These are phyloP conservation scores for Marcusenius ussheri DNA, from an alignment of 2,113 vertebrate genomes.

Conservation along the genomic window DNA sequence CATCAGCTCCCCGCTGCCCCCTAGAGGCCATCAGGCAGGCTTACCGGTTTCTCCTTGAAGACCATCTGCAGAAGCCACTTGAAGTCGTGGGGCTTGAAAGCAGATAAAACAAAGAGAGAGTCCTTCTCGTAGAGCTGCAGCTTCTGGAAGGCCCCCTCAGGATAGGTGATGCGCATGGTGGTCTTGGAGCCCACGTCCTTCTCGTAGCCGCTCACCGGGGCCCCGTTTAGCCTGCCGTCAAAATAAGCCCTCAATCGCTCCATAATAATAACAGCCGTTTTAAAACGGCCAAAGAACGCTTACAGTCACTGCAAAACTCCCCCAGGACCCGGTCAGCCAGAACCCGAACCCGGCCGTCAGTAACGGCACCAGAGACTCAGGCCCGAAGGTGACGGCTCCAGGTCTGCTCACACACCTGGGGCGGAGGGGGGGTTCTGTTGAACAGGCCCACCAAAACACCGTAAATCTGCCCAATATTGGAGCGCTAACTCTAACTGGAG, in stretches of 20 bases:
- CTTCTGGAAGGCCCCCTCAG: slow-evolving; percentile 92
- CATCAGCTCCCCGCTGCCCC: slow-evolving; percentile 30
- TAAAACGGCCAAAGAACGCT: not conserved
- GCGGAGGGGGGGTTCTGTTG: not conserved
- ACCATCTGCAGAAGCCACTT: slow-evolving; percentile 95
- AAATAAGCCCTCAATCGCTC: not conserved
- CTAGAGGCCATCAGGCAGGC: slow-evolving; percentile 32
- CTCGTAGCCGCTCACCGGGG: slow-evolving; percentile 79
- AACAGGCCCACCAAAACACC: not conserved
- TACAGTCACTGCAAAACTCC: not conserved
- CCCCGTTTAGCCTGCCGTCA: slow-evolving; percentile 79
- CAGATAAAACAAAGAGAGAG: slow-evolving; percentile 90
- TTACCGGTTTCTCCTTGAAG: slow-evolving; percentile 92
- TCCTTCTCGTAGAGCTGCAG: slow-evolving; percentile 81
- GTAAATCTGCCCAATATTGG: not conserved
- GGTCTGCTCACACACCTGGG: not conserved
- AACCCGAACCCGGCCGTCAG: not conserved
- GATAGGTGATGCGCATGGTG: slow-evolving; percentile 92
- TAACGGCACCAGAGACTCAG: not conserved
- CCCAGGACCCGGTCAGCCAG: not conserved
- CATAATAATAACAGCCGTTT: not conserved
- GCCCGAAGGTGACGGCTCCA: not conserved
- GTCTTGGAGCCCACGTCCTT: slow-evolving; percentile 94
- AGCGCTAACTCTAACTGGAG: not conserved
- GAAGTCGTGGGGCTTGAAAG: slow-evolving; percentile 94